Conservation (phyloP, 2,113 vertebrate species). For the Rhombomys opimus region DNA sequence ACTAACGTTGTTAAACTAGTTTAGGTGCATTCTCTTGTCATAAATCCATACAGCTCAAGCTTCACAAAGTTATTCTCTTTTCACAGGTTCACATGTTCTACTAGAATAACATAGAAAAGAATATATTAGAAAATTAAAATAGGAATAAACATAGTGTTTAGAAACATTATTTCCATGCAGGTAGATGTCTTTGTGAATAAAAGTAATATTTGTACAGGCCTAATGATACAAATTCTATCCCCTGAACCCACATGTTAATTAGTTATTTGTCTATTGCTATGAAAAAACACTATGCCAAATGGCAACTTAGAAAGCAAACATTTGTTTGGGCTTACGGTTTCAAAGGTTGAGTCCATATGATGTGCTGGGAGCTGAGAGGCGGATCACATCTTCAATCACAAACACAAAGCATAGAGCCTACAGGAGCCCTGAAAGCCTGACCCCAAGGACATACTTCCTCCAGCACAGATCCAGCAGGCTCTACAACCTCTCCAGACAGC, state of each 20-base stretch:
- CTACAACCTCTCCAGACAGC: neutral
- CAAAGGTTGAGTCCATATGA: neutral
- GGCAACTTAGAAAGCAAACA: neutral
- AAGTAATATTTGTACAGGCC: no score
- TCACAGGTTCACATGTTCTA: conserved; percentile 8
- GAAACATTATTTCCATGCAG: neutral
- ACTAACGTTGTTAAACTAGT: conserved; percentile 48
- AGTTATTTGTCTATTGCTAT: neutral
- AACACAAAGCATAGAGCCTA: neutral
- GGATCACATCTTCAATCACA: neutral
- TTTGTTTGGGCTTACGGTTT: neutral
- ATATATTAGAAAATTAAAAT: conserved; percentile 33
- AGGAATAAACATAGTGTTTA: conserved; percentile 24
- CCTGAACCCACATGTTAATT: neutral
- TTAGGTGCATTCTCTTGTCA: neutral
- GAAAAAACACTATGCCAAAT: neutral
- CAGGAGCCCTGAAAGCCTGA: neutral
- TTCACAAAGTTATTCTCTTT: neutral
- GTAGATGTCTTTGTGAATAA: neutral
- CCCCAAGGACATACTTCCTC: neutral
- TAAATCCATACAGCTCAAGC: conserved; percentile 21
- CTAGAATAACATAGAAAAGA: neutral
- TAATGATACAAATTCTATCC: neutral
- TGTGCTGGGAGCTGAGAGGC: neutral
- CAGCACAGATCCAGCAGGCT: neutral